Base-by-base conservation (phyloP, 1,140 invertebrate genomes). In the Macrocentrus cingulum region DNA sequence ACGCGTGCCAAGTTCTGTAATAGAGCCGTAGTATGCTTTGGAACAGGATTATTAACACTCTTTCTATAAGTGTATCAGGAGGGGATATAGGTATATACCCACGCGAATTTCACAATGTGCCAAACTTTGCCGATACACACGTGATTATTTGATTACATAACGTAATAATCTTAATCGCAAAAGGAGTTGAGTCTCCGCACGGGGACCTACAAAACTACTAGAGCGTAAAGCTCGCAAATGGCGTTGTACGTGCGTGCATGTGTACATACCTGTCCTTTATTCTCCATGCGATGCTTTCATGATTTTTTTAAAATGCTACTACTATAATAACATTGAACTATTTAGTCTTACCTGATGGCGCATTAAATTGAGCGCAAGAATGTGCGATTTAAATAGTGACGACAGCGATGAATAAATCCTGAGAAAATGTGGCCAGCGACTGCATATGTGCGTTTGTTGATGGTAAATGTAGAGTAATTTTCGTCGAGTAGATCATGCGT, bases 91-190 rank as follows among this genome's bases (percentile, higher is more conserved):
- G 15, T 41, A 20, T 42, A 22, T 41, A 46, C 53, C 53, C 53
- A 56, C 53, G 53, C 48, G 36, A 46, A 29, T 56, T 56, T 46
- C 53, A 20, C 44, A 56, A 56, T 18, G 19, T 18, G 13, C 13
- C 13, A 11, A 25, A 8, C 18, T 11, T 15, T 50, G 37, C 29
- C 25, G 9, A 19, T 23, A 19, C 50, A 46, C 56, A 59, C 62
- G 54, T 63, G 51, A 65, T 66, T 63, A 61, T 60, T 53, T 56
- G 48, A 65, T 74, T 74, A 71, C 62, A 67, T 73, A 70, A 74
- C 41, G 19, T n/a, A n/a, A n/a, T 41, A 23, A 54, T 63, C 58
- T 73, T 70, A 69, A 70, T 71, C 64, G 61, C 59, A 61, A 57
- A n/a, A 56, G 42, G 54, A 51, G 59, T 39, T 59, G 23, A 45